These are phyloP conservation scores for Lingula anatina DNA, from an alignment of 2,888 invertebrate species.

Conservation along the genomic window DNA sequence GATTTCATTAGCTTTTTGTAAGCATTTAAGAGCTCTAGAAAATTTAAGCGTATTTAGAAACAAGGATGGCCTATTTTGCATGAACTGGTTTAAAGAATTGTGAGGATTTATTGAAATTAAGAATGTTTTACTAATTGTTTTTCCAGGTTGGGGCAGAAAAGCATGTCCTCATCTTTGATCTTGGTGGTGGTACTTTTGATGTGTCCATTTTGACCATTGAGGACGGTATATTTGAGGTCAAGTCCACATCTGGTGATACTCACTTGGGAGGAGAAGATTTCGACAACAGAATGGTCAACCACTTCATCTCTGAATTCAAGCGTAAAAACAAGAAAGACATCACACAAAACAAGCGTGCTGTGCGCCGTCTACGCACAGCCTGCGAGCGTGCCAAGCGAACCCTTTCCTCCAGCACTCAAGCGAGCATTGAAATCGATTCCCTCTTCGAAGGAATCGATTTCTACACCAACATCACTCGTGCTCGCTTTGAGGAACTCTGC, in stretches of 20 bases:
- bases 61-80: too few relatives aligned
- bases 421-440: conserved; percentile 85
- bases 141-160: conserved; percentile 52
- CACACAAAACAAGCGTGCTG: conserved; percentile 73
- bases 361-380: conserved; percentile 85
- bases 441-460: conserved; percentile 93
- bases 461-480: conserved; percentile 90
- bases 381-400: conserved; percentile 67
- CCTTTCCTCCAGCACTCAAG: conserved; percentile 57
- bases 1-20: too few relatives aligned
- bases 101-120: too few relatives aligned
- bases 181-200: too few relatives aligned
- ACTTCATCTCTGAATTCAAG: conserved; percentile 51
- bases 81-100: too few relatives aligned
- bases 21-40: too few relatives aligned
- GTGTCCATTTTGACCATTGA: conserved; percentile 92
- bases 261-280: conserved; percentile 88
- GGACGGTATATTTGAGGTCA: conserved; percentile 90
- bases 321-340: conserved; percentile 53
- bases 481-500: conserved; percentile 93
- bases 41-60: too few relatives aligned
- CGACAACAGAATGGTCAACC: too few relatives aligned
- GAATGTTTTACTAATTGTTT: too few relatives aligned
- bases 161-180: conserved; percentile 62
- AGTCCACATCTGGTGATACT: conserved; percentile 94